These are phyloP conservation scores for Aleiodes alternator DNA, from an alignment of 2,888 invertebrate genomes.

Conservation along the genomic window DNA sequence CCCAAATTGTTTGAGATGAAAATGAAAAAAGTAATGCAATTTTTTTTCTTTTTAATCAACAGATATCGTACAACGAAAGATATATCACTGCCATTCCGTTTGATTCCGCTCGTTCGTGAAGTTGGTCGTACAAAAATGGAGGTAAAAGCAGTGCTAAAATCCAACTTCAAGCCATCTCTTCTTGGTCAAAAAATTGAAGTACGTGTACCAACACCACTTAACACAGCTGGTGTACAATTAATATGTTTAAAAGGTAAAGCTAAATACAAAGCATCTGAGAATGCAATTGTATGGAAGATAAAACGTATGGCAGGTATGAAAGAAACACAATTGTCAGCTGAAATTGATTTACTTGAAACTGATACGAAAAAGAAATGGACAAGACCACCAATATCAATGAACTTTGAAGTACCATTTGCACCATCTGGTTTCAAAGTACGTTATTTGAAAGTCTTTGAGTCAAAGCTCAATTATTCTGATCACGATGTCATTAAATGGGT, in stretches of 20 bases:
- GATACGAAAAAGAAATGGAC: conserved; percentile 99
- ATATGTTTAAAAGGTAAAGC: conserved; percentile 99
- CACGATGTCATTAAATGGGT: conserved; percentile 99
- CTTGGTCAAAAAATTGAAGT: conserved; percentile 99
- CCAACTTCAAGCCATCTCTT: conserved; percentile 98
- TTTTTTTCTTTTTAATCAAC: conserved; percentile 24
- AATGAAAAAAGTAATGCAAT: conserved; percentile 7
- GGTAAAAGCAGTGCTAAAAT: conserved; percentile 99
- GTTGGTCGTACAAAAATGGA: conserved; percentile 99
- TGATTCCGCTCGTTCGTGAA: conserved; percentile 98
- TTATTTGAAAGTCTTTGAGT: conserved; percentile 99
- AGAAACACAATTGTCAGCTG: conserved; percentile 99
- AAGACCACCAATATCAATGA: conserved; percentile 99
- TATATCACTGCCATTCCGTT: conserved; percentile 99
- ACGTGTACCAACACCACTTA: conserved; percentile 98
- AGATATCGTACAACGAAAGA: conserved; percentile 99
- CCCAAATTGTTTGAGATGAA: not conserved
- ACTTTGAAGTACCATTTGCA: conserved; percentile 99
- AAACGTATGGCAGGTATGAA: conserved; percentile 99
- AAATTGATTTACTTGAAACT: conserved; percentile 98
- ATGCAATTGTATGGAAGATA: conserved; percentile 95
- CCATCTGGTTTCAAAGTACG: conserved; percentile 99
- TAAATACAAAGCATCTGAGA: conserved; percentile 99
- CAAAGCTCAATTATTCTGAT: conserved; percentile 99
- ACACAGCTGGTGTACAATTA: conserved; percentile 98